phyloP scores from a whole-genome alignment of 2,113 vertebrate genomes.

The Hipposideros armiger region DNA sequence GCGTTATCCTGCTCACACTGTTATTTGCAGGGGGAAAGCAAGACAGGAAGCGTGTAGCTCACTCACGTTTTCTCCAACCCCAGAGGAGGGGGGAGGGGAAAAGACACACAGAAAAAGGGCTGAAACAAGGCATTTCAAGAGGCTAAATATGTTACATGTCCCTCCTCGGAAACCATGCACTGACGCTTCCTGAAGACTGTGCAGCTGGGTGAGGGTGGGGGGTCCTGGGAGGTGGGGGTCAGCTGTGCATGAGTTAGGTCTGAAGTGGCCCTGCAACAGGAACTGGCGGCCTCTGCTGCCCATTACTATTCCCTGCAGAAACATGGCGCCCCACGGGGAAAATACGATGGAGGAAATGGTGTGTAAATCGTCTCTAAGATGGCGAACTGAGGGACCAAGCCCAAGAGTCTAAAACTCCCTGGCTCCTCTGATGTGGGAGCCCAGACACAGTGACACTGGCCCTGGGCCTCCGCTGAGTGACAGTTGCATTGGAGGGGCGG shows the following conservation, averaged over 20 bases:
- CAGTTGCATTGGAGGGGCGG: not conserved
- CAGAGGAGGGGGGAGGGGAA: not conserved
- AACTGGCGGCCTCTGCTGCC: fast-evolving
- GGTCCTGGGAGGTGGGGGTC: fast-evolving
- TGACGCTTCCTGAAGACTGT: not conserved
- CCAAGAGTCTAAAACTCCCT: not conserved
- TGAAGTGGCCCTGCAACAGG: fast-evolving
- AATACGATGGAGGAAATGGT: too few species aligned
- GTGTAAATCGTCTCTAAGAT: not conserved
- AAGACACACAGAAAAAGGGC: not conserved
- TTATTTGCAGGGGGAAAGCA: not conserved
- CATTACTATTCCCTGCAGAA: fast-evolving
- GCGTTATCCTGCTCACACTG: fast-evolving
- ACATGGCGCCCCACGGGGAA: not conserved
- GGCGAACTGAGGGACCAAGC: not conserved
- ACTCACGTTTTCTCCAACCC: not conserved
- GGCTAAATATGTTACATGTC: fast-evolving
- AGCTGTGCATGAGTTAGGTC: not conserved
- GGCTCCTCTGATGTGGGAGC: not conserved
- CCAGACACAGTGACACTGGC: fast-evolving
- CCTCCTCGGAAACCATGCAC: not conserved
- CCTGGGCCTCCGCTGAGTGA: fast-evolving
- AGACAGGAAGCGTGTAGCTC: not conserved
- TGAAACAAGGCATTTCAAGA: not conserved
- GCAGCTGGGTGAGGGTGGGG: fast-evolving